These are phyloP conservation scores for Hippocampus barbouri DNA, from an alignment of 2,113 vertebrate genomes.

Conservation along the genomic window DNA sequence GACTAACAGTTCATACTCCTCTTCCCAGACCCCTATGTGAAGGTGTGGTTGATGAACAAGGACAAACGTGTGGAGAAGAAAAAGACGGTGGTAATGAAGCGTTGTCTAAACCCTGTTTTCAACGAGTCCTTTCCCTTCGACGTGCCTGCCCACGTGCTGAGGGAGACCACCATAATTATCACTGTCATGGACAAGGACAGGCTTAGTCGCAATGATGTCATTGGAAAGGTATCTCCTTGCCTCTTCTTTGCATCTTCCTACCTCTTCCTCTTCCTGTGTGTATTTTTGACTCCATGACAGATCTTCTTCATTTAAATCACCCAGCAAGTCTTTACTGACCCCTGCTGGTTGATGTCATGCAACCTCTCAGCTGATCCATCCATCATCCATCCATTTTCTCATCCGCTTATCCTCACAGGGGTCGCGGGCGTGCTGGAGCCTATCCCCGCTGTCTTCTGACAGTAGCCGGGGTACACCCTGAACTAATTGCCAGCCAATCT, in stretches of 20 bases:
- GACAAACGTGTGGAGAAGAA: constrained; percentile 98
- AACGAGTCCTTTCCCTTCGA: constrained; percentile 98
- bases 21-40: constrained; percentile 90
- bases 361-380: not conserved
- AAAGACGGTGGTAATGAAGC: constrained; percentile 96
- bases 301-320: constrained; percentile 14
- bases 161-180: constrained; percentile 98
- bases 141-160: constrained; percentile 92
- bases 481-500: too few relatives aligned
- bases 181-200: constrained; percentile 99
- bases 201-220: constrained; percentile 97
- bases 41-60: constrained; percentile 99
- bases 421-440: too few relatives aligned
- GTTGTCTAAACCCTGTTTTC: constrained; percentile 96
- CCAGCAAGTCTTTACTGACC: constrained; percentile 60
- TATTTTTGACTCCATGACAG: constrained; percentile 38
- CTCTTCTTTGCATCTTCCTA: constrained; percentile 26
- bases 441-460: too few relatives aligned
- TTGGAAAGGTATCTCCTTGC: constrained; percentile 86
- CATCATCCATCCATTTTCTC: too few relatives aligned
- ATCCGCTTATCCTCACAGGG: too few relatives aligned
- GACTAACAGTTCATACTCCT: not conserved
- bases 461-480: too few relatives aligned
- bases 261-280: constrained; percentile 28
- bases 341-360: constrained; percentile 53